Conservation (phyloP, 2,113 vertebrate species). For the Dermatemys mawii region DNA sequence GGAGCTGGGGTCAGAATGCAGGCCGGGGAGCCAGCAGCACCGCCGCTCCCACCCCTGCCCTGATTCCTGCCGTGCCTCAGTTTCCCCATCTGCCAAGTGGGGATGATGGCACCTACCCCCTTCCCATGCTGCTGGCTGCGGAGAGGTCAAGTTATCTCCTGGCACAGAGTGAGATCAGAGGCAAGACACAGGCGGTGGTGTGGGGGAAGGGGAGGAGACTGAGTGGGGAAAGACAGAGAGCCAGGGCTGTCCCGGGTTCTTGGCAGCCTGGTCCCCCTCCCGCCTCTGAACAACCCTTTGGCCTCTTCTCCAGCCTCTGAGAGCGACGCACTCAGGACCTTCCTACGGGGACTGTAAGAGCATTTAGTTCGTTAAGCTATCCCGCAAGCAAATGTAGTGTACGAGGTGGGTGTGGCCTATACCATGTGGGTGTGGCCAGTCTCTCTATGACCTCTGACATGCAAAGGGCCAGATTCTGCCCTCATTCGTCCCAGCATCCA, state of each 20-base stretch:
- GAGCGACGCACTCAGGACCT: constrained; percentile 23
- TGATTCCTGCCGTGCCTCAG: not conserved
- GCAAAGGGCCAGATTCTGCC: not conserved
- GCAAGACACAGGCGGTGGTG: not conserved
- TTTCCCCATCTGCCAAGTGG: not conserved
- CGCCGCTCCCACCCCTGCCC: not conserved
- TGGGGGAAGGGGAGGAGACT: not conserved
- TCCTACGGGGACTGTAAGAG: fast-evolving
- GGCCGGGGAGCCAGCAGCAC: not conserved
- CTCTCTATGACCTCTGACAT: not conserved
- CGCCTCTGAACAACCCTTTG: not conserved
- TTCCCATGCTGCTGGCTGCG: not conserved
- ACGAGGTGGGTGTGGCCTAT: not conserved
- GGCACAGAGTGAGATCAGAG: not conserved
- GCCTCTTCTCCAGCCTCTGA: not conserved
- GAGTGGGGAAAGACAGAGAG: not conserved
- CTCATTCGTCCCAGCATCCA: not conserved
- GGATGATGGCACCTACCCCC: fast-evolving
- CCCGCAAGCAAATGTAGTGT: not conserved
- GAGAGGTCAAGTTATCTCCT: not conserved
- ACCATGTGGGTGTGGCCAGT: not conserved
- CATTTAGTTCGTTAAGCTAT: not conserved
- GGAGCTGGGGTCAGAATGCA: not conserved
- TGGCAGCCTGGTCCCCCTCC: too few relatives aligned
- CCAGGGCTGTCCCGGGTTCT: not conserved